Conservation (phyloP, 1,140 invertebrate genomes). For the Hestina assimilis region DNA sequence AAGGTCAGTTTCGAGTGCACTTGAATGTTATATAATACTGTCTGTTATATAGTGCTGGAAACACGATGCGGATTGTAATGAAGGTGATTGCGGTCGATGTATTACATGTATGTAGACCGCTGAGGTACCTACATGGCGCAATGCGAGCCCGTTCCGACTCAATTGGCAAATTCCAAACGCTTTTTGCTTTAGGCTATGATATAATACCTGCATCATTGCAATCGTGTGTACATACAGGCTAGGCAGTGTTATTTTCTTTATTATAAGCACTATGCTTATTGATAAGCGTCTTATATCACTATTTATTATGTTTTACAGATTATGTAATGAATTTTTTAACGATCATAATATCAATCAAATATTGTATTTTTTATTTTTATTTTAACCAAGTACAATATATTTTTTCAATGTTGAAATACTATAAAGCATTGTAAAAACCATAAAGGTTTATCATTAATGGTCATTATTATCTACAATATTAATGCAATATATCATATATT, state of each 20-base stretch:
- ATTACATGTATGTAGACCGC: background rate
- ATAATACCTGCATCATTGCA: slow-evolving; percentile 11
- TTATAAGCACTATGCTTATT: too few relatives aligned
- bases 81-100: background rate
- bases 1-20: background rate
- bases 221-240: background rate
- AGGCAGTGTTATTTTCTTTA: background rate
- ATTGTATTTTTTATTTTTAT: too few relatives aligned
- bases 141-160: slow-evolving; percentile 12
- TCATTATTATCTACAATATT: too few relatives aligned
- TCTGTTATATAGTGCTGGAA: background rate
- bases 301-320: too few relatives aligned
- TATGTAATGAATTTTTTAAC: too few relatives aligned
- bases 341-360: too few relatives aligned
- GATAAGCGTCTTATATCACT: too few relatives aligned
- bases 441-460: too few relatives aligned
- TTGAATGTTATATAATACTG: background rate
- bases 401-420: too few relatives aligned
- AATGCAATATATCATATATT: too few relatives aligned
- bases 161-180: background rate
- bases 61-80: background rate
- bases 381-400: too few relatives aligned
- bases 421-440: too few relatives aligned
- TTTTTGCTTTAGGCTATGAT: slow-evolving; percentile 7
- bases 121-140: slow-evolving; percentile 19